phyloP scores from a whole-genome alignment of 2,113 vertebrate genomes.

The Elaphurus davidianus region DNA sequence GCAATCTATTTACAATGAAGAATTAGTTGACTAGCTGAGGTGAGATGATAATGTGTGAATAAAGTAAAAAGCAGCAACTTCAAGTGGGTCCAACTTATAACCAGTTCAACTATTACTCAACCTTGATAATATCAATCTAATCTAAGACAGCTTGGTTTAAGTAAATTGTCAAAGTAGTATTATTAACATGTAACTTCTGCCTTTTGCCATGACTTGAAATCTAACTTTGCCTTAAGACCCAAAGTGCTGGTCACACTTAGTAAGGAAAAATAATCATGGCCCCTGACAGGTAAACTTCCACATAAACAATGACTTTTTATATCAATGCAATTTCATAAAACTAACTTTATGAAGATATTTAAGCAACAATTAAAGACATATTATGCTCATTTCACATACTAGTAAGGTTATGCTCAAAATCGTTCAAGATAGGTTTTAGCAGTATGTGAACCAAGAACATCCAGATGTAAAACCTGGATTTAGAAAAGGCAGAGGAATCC shows the following conservation, averaged over 20 bases:
- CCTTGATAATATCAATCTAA: neutral
- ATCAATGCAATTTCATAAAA: neutral
- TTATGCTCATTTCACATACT: neutral
- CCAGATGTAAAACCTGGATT: neutral
- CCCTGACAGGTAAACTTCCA: neutral
- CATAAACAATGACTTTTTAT: neutral
- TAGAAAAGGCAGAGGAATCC: neutral
- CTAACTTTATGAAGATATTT: neutral
- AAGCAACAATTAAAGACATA: neutral
- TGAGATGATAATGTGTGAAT: neutral
- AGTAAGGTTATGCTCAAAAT: neutral
- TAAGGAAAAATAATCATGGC: neutral
- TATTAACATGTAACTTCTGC: neutral
- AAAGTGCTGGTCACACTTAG: neutral
- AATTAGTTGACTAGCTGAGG: neutral
- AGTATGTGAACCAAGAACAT: neutral
- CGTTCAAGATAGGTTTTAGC: neutral
- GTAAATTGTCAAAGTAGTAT: neutral
- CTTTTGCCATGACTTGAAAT: neutral
- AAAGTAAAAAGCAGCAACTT: neutral
- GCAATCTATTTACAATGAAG: neutral
- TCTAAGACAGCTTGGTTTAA: neutral
- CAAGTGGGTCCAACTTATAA: neutral
- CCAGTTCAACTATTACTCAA: neutral
- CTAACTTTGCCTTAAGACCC: neutral